Evolutionary conservation across 2,113 vertebrate species (phyloP).

Genomic region (Erpornis zantholeuca): DNA sequence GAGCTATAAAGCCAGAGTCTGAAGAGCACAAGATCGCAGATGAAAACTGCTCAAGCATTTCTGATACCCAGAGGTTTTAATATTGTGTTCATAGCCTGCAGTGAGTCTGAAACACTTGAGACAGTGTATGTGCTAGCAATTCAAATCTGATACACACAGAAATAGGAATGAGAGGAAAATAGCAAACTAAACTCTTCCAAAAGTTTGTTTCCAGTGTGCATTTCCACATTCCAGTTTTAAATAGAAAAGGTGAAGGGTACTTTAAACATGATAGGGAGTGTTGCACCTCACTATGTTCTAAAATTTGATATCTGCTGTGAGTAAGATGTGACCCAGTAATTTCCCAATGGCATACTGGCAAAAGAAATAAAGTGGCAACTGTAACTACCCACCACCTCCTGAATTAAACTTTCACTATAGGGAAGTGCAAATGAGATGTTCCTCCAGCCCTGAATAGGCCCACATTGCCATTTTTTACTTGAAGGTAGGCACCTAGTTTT

Average conservation of each 20-base stretch:
- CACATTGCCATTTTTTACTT: background rate
- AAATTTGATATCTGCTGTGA: background rate
- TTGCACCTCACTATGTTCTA: background rate
- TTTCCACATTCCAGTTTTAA: background rate
- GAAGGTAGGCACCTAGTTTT: background rate
- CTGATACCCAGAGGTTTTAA: background rate
- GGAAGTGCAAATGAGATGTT: background rate
- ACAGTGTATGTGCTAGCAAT: background rate
- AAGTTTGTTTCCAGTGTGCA: background rate
- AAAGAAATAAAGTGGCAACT: background rate
- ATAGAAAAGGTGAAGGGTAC: background rate
- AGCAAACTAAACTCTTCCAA: background rate
- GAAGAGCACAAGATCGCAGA: background rate
- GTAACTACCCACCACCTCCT: background rate
- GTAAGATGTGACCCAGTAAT: background rate
- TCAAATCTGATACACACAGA: background rate
- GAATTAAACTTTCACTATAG: background rate
- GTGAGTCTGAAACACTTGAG: background rate
- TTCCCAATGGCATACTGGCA: background rate
- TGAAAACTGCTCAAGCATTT: slow-evolving; percentile 30
- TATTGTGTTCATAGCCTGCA: background rate
- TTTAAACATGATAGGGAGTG: background rate
- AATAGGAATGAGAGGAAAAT: background rate
- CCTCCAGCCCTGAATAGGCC: background rate
- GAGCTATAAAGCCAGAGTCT: slow-evolving; percentile 4